Evolutionary conservation across 2,888 invertebrate species (phyloP), one percentile per base, ranked within the genome.

Genomic region (Brachypterus glaber): DNA sequence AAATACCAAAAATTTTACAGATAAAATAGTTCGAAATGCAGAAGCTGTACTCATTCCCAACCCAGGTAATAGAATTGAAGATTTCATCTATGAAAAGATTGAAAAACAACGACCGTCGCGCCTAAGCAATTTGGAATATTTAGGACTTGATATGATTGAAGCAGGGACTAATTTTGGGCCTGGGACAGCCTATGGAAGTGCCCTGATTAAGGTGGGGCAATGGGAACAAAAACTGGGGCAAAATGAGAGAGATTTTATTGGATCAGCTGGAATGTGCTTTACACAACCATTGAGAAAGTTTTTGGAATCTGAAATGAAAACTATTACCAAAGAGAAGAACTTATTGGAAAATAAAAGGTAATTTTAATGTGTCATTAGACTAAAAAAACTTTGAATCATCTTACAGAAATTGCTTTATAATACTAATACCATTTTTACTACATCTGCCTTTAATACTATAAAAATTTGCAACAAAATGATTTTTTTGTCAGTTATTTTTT

Each of bases 291-390:
- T 91, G 44, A 73, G 79, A 44, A 86, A 84, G 57, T 91, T 90
- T 64, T 69, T 91, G 26, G 89, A 91, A 32, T 86, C 86, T 14
- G 90, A 91, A 69, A 88, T 90, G 83, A 88, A 86, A 63, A 88
- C 86, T 5, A 83, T 89, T 40, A 69, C 77, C 43, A 82, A 79
- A 61, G 84, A 84, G 60, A 74, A 81, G 53, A 74, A 75, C 38
- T 71, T 82, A 42, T 63, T 84, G 40, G 83, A 83, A 62, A 75
- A 72, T 25, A 84, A 82, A 66, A 71, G 83, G 81, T 79, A 52
- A 43, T 50, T 40, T 27, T 32, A 39, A 11, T 15, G 17, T 39
- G 7, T 17, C 30, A 15, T 21, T 8, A n/a, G 7, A 29, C 13
- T 29, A 11, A 13, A 8, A 13, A 29, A 8, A n/a, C 17, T 14